A percentile compares a stretch with the other conserved stretches of the same genome.
These are phyloP conservation scores for Nephila pilipes DNA, from an alignment of 1,140 invertebrate genomes.

Conservation along the genomic window DNA sequence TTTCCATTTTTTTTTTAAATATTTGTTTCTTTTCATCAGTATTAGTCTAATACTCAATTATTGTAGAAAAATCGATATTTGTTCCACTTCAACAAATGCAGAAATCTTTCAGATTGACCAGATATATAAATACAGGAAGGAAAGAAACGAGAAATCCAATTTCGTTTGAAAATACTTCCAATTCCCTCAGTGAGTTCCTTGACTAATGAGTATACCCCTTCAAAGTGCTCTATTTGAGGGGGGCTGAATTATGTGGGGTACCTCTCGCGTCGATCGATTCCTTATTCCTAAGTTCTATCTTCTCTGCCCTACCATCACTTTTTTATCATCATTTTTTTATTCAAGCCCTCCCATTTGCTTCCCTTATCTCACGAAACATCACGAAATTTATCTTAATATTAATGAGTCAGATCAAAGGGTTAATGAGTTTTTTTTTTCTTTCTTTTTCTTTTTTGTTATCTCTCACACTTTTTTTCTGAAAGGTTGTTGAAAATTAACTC, in stretches of 20 bases:
- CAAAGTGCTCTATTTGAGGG: neutral
- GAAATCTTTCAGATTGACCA: too few relatives aligned
- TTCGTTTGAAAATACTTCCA: neutral
- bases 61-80: too few relatives aligned
- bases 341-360: neutral
- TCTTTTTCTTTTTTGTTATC: neutral
- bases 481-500: slow-evolving; percentile 25
- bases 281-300: too few relatives aligned
- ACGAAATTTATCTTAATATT: slow-evolving; percentile 29
- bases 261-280: too few relatives aligned
- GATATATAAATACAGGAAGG: neutral
- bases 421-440: neutral
- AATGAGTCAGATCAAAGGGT: slow-evolving; percentile 29
- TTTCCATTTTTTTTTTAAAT: too few relatives aligned
- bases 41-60: too few relatives aligned
- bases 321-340: neutral
- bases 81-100: too few relatives aligned
- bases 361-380: slow-evolving; percentile 21
- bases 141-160: neutral
- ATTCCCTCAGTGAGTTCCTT: neutral
- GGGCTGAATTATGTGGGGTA: too few relatives aligned
- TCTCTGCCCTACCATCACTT: too few relatives aligned
- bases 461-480: neutral
- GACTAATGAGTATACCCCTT: neutral
- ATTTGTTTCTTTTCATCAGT: too few relatives aligned